Evolutionary conservation across 2,113 vertebrate genomes (phyloP), one percentile per base, ranked within the genome.

Genomic region (Caranx ignobilis): DNA sequence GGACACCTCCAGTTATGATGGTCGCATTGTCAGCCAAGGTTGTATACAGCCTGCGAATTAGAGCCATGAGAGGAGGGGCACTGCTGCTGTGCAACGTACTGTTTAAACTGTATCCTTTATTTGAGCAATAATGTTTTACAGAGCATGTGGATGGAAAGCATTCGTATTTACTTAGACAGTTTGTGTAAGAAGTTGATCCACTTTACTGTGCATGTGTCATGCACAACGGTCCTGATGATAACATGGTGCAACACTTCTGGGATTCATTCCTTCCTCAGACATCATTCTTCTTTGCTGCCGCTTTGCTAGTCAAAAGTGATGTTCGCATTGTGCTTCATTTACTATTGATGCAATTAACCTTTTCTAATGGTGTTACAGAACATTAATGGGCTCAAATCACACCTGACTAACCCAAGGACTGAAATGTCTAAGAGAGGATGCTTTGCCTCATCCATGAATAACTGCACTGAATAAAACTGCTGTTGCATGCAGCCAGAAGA

Each of bases 1-100:
- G 71, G 79, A 82, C 68, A 60, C 79, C 61, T 85, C 84, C 75
- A 81, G 78, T 75, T 82, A 81, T 79, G 66, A 79, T 71, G 48
- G 69, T 71, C n/a, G 2, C 52, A 48, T 39, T 39, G 71, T 75
- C 79, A 32, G 48, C 55, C 66, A 72, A 56, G 55, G 15, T 56
- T 52, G 13, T 35, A 34, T 35, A 34, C 75, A 74, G 39, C 10
- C 18, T 31, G 50, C 34, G 52, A 71, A 75, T 79, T 21, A 47
- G 18, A 83, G 73, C 52, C 81, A 70, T 2, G 19, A 82, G 68
- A 11, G 32, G 47, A 52, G 32, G 6, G 52, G 32, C 43, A 10
- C 45, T 48, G 21, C 11, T 2, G 26, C 26, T 32, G 43, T 26
- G 5, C 63, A 8, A 47, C 18, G 13, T 2, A 0, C 19, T 37